phyloP scores from a whole-genome alignment of 2,888 invertebrate genomes.

The Melieria omissa region DNA sequence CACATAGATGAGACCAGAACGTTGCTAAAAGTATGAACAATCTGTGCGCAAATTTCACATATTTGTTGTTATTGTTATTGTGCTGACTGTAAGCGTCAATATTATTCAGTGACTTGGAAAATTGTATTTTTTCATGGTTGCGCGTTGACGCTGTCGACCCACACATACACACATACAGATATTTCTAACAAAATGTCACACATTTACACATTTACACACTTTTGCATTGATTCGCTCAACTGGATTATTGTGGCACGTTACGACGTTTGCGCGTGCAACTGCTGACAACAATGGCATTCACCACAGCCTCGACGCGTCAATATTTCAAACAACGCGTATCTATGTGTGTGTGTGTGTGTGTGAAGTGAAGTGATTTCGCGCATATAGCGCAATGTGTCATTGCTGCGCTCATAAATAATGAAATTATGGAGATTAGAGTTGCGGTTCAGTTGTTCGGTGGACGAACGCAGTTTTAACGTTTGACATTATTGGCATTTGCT shows the following conservation, averaged over 20 bases:
- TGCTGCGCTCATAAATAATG: conserved; percentile 63
- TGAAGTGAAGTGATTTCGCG: background rate
- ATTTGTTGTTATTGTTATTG: background rate
- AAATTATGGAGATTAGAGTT: conserved; percentile 62
- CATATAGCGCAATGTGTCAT: conserved; percentile 11
- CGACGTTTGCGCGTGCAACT: background rate
- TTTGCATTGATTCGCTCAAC: no score
- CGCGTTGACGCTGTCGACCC: background rate
- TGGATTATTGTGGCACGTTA: no score
- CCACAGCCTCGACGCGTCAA: background rate
- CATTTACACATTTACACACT: no score
- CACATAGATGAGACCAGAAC: background rate
- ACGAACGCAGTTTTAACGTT: background rate
- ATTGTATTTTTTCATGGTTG: conserved; percentile 49
- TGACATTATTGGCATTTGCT: background rate
- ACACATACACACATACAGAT: no score
- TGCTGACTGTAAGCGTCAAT: background rate
- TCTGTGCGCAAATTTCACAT: no score
- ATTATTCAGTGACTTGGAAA: conserved; percentile 57
- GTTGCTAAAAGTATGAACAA: no score
- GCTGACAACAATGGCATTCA: background rate
- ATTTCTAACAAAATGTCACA: no score
- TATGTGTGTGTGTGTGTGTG: background rate
- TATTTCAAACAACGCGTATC: background rate
- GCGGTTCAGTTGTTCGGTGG: conserved; percentile 47